Base-by-base conservation (phyloP, 2,888 invertebrate species). In the Acanthosepion esculentum region DNA sequence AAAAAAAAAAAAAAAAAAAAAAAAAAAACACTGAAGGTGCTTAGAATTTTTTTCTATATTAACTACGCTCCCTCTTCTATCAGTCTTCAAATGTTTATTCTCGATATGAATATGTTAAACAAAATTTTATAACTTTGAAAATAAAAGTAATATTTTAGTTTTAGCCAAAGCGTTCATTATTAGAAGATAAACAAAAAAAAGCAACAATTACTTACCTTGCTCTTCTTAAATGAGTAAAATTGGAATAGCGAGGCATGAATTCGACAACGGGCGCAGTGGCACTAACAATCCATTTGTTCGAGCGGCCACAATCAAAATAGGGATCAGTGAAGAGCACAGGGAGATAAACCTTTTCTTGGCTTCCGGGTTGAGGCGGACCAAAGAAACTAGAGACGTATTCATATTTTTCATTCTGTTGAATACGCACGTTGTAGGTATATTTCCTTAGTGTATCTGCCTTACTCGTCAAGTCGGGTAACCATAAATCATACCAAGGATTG, bases 261-360 rank as follows among this genome's bases (percentile, higher is more conserved):
- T 99, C 99, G 8, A 99, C 99, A 91, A 99, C 98, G 0, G 99
- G 99, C 48, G 99, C 98, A 3, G 99, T 98, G 0, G 99, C 99
- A 50, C 98, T 98, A 20, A 99, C 98, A 78, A 99, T 98, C 99
- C 99, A 99, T 97, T 99, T 98, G 97, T 99, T 99, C 0, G 99
- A 98, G 95, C 99, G 98, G 12, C 99, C 99, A 97, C 99, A 99
- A 98, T 99, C 99, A 97, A 99, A 99, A 97, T 99, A 99, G 0
- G 99, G 99, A 95, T 98, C 98, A 0, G 99, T 99, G 98, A 99
- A 99, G 97, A 98, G 98, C 0, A 99, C 99, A 29, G 99, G 99
- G 2, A 99, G 99, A 5, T 95, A 95, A 15, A 91, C 55, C 23
- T 95, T 95, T 48, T 96, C 96, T 53, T 96, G 95, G 94, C 97